phyloP scores from a whole-genome alignment of 2,113 vertebrate genomes.

The Tychaedon coryphoeus region DNA sequence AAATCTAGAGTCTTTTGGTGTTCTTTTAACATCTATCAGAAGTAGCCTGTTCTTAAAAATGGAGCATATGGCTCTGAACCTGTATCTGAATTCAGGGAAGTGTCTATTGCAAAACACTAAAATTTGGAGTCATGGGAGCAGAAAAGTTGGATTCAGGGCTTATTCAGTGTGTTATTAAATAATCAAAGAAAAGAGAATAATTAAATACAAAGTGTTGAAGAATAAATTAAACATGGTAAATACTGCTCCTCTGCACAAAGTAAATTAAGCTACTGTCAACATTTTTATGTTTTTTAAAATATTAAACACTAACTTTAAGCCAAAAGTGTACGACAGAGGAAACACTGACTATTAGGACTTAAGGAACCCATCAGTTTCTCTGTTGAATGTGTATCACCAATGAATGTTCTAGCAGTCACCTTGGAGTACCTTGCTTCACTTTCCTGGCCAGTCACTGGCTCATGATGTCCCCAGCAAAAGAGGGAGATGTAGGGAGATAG shows the following conservation, averaged over 20 bases:
- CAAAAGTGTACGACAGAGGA: background rate
- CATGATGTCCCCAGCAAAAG: background rate
- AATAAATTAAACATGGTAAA: background rate
- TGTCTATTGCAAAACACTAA: background rate
- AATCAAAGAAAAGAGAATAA: background rate
- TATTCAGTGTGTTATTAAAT: background rate
- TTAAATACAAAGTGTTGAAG: background rate
- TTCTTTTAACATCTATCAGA: background rate
- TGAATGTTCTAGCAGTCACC: background rate
- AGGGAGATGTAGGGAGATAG: background rate
- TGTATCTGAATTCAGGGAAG: background rate
- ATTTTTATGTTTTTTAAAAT: background rate
- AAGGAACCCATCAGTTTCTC: background rate
- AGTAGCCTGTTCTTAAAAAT: background rate
- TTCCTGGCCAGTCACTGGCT: background rate
- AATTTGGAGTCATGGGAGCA: background rate
- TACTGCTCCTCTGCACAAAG: background rate
- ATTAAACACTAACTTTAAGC: background rate
- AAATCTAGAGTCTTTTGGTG: background rate
- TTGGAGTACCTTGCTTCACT: rapidly evolving
- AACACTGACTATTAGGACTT: background rate
- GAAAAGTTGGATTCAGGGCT: background rate
- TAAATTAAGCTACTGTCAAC: background rate
- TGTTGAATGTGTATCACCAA: background rate
- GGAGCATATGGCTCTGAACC: background rate